phyloP scores from a whole-genome alignment of 2,888 invertebrate species.

The Cylindroiulus punctatus region DNA sequence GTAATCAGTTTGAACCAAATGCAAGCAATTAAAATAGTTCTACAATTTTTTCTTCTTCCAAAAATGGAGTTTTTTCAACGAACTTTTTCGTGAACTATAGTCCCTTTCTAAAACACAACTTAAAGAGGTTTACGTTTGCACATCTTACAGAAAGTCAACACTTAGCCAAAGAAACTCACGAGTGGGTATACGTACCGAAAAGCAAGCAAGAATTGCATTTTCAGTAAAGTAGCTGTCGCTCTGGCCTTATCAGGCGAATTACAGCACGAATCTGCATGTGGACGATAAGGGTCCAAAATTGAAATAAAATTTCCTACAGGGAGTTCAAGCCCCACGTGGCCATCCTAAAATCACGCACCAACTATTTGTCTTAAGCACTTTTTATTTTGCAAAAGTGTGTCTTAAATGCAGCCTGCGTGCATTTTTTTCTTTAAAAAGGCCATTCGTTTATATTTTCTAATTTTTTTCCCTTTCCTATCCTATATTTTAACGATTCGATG shows the following conservation, averaged over 20 bases:
- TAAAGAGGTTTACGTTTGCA: not conserved
- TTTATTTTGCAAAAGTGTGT: not conserved
- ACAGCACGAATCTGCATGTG: conserved; percentile 52
- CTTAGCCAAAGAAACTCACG: not conserved
- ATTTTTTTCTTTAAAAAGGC: not conserved
- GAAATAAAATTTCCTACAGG: conserved; percentile 45
- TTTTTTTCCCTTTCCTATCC: conserved; percentile 50
- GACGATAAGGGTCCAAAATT: conserved; percentile 46
- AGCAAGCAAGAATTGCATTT: conserved; percentile 19
- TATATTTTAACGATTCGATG: conserved; percentile 16
- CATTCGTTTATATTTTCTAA: conserved; percentile 43
- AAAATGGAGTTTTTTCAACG: too few relatives aligned
- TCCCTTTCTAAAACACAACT: not conserved
- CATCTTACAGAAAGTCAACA: not conserved
- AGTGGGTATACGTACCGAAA: not conserved
- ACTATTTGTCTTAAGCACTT: conserved; percentile 38
- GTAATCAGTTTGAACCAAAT: too few relatives aligned
- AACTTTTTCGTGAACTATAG: not conserved
- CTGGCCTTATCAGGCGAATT: conserved; percentile 47
- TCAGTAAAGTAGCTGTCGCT: conserved; percentile 44
- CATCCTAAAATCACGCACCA: conserved; percentile 39
- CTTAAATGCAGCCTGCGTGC: conserved; percentile 11
- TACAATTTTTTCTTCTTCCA: too few relatives aligned
- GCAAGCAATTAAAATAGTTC: too few relatives aligned
- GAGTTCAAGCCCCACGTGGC: conserved; percentile 36